Evolutionary conservation across 2,888 invertebrate genomes (phyloP).

Genomic region (Sussaba pulchella): DNA sequence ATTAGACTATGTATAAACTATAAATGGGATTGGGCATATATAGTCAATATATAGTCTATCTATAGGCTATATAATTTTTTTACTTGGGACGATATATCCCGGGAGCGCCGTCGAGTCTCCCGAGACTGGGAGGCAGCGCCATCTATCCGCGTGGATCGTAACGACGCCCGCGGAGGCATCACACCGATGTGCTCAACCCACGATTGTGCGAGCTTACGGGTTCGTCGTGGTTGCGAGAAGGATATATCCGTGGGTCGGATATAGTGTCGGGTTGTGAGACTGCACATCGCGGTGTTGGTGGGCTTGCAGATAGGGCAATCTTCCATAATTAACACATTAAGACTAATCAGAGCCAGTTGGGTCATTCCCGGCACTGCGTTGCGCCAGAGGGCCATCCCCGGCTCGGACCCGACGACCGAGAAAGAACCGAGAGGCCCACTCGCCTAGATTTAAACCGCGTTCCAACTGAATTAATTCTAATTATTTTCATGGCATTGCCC

Average conservation of each 20-base stretch:
- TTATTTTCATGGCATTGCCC: slow-evolving; percentile 78
- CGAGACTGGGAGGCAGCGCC: slow-evolving; percentile 23
- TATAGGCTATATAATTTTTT: no score
- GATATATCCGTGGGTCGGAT: slow-evolving; percentile 35
- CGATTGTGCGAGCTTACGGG: neutral
- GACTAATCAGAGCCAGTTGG: slow-evolving; percentile 82
- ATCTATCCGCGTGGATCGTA: slow-evolving; percentile 49
- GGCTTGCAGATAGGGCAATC: slow-evolving; percentile 78
- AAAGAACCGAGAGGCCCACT: slow-evolving; percentile 77
- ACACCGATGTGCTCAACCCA: no score
- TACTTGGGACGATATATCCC: no score
- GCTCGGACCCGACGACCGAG: slow-evolving; percentile 38
- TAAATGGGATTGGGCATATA: no score
- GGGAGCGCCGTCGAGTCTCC: no score
- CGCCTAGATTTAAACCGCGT: slow-evolving; percentile 82
- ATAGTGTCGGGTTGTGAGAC: slow-evolving; percentile 40
- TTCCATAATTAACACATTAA: slow-evolving; percentile 84
- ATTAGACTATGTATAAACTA: no score
- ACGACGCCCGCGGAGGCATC: slow-evolving; percentile 36
- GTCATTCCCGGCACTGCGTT: slow-evolving; percentile 75
- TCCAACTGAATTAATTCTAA: slow-evolving; percentile 83
- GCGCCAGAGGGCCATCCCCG: slow-evolving; percentile 39
- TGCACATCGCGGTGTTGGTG: slow-evolving; percentile 39
- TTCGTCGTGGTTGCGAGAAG: neutral
- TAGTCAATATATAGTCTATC: no score